Percentiles rank a stretch among this genome's conserved stretches.
Evolutionary conservation across 2,797 vertebrate species (phyloP).

Genomic region (Stomatorhinus walkeri): DNA sequence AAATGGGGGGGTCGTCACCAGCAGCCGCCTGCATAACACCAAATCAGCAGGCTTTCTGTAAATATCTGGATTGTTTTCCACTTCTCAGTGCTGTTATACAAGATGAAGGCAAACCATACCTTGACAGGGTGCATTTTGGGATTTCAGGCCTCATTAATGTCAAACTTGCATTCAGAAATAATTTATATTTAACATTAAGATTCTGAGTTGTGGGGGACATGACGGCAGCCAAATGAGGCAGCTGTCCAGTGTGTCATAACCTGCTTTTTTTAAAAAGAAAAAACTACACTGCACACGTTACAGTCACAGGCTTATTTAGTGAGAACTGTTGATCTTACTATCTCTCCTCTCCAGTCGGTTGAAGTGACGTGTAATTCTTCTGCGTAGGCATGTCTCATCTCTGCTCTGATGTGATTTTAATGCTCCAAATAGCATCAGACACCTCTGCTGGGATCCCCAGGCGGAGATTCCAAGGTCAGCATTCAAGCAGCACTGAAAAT

Average conservation of each 20-base stretch:
- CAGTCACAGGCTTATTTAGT: neutral
- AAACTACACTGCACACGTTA: neutral
- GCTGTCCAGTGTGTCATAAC: neutral
- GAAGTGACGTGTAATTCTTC: neutral
- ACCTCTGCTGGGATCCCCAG: conserved; percentile 13
- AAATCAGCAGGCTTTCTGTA: neutral
- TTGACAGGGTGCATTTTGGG: neutral
- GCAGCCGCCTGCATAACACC: neutral
- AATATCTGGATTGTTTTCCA: neutral
- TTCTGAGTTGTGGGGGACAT: neutral
- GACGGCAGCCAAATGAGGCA: no score
- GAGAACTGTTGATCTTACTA: neutral
- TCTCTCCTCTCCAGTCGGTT: neutral
- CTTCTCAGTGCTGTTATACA: neutral
- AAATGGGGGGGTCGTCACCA: neutral
- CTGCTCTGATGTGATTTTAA: conserved; percentile 31
- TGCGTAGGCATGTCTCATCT: neutral
- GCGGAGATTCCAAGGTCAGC: conserved; percentile 12
- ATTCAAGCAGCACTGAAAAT: neutral
- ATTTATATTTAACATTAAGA: neutral
- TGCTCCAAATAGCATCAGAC: conserved; percentile 32
- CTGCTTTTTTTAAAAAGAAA: neutral
- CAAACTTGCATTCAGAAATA: neutral
- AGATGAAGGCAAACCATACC: neutral
- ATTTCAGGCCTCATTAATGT: neutral